Base-by-base conservation (phyloP, 2,888 invertebrate species). In the Caenorhabditis sp. region DNA sequence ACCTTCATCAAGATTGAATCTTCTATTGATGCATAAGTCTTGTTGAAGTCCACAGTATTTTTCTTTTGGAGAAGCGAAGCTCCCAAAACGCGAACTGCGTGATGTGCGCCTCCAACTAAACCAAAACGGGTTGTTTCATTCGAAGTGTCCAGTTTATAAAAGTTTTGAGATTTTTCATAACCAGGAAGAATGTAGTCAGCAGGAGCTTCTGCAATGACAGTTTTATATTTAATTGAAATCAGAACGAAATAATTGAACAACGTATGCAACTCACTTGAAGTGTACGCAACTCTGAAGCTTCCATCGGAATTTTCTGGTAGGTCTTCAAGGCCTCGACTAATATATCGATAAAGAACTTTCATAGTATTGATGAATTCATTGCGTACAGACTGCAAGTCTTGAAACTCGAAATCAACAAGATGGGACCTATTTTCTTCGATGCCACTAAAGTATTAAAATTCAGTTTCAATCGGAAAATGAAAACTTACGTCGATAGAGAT, bases 201-300 rank as follows among this genome's bases (percentile, higher is more conserved):
- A 14, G 70, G 70, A 26, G 66, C 54, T 3, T 55, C 70, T 70
- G 23, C 51, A 61, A 53, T n/a, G n/a, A n/a, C n/a, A n/a, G n/a
- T n/a, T n/a, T n/a, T n/a, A n/a, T n/a, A n/a, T n/a, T n/a, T n/a
- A n/a, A n/a, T n/a, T n/a, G n/a, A n/a, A n/a, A n/a, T n/a, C n/a
- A n/a, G n/a, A n/a, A n/a, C n/a, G n/a, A n/a, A n/a, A n/a, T n/a
- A n/a, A n/a, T n/a, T n/a, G n/a, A n/a, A n/a, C n/a, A n/a, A n/a
- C n/a, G n/a, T n/a, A n/a, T n/a, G n/a, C n/a, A n/a, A 58, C 58
- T n/a, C 23, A 69, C 69, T 23, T n/a, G 58, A 36, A 10, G 70
- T 66, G 31, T 57, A 71, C 12, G 70, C 49, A 19, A 71, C 26
- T 4, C 70, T 62, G 27, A 71, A 71, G 55, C 70, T 66, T 10